Evolutionary conservation across 2,888 invertebrate genomes (phyloP), one percentile per base, ranked within the genome.

Genomic region (Rhimphoctona megacephalus): DNA sequence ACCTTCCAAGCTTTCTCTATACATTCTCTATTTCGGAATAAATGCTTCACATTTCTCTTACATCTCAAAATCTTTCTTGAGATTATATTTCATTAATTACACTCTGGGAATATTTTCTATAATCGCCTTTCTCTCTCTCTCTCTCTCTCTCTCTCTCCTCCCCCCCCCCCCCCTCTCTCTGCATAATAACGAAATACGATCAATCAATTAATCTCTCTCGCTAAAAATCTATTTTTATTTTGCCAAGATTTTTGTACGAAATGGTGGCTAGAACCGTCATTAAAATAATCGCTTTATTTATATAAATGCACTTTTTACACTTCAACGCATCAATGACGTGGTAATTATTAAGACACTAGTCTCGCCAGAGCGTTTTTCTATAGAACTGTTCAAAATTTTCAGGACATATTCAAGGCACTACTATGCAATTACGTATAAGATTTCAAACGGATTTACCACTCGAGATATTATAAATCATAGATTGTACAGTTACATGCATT

Each of bases 31-130:
- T 74, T 43, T 39, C 73, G n/a, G 22, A n/a, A 73, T 54, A 36
- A 73, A 73, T 52, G 7, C 73, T 52, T 49, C n/a, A 73, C 30
- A 17, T 17, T 73, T 73, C 49, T 36, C 67, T n/a, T 8, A 49
- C 72, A 36, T 36, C 33, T n/a, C 54, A 14, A 52, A 36, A 22
- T 9, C 22, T 70, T 25, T 25, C 36, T 52, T 36, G 2, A 54
- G 14, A 36, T 54, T 33, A 9, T 14, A 72, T 22, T 8, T 49
- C 52, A n/a, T 52, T 54, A 72, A 72, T 33, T 30, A 33, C 19
- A n/a, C 33, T 52, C n/a, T 4, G 2, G n/a, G 14, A 43, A 25
- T 22, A 70, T 70, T 70, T 70, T 25, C 25, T 17, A 46, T n/a
- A 25, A 70, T 46, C 46, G 46, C 14, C 30, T 33, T 19, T n/a